Evolutionary conservation across 1,140 invertebrate genomes (phyloP).

Genomic region (Pectinophora gossypiella): DNA sequence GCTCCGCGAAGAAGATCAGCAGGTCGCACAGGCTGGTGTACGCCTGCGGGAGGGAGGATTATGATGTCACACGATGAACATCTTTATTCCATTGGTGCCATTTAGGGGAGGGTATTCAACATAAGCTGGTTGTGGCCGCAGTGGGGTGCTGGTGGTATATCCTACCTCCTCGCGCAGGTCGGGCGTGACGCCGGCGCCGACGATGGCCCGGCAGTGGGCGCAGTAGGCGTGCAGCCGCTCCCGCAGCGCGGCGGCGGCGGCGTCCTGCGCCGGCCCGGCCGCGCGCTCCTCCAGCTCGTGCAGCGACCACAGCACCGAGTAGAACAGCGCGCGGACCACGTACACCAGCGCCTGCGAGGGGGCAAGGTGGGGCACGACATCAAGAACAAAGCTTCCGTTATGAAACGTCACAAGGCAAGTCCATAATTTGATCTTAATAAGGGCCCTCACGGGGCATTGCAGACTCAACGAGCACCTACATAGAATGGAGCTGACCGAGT

Average conservation of each 20-base stretch:
- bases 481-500: too few relatives aligned
- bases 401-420: too few relatives aligned
- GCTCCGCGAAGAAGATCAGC: slow-evolving; percentile 95
- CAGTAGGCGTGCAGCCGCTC: slow-evolving; percentile 85
- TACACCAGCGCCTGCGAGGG: slow-evolving; percentile 88
- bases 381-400: too few relatives aligned
- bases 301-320: slow-evolving; percentile 93
- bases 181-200: slow-evolving; percentile 67
- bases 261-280: slow-evolving; percentile 76
- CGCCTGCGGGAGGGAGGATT: slow-evolving; percentile 75
- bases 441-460: too few relatives aligned
- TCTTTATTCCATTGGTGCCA: too few relatives aligned
- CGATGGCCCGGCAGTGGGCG: slow-evolving; percentile 82
- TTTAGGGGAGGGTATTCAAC: too few relatives aligned
- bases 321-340: slow-evolving; percentile 91
- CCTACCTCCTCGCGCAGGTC: slow-evolving; percentile 48
- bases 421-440: too few relatives aligned
- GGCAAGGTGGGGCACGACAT: too few relatives aligned
- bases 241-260: slow-evolving; percentile 74
- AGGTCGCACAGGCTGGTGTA: slow-evolving; percentile 97
- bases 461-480: too few relatives aligned
- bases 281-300: slow-evolving; percentile 86
- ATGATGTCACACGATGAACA: too few relatives aligned
- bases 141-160: not conserved
- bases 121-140: too few relatives aligned